Conservation (phyloP, 2,797 vertebrate genomes). For the Lycodopsis pacificus region DNA sequence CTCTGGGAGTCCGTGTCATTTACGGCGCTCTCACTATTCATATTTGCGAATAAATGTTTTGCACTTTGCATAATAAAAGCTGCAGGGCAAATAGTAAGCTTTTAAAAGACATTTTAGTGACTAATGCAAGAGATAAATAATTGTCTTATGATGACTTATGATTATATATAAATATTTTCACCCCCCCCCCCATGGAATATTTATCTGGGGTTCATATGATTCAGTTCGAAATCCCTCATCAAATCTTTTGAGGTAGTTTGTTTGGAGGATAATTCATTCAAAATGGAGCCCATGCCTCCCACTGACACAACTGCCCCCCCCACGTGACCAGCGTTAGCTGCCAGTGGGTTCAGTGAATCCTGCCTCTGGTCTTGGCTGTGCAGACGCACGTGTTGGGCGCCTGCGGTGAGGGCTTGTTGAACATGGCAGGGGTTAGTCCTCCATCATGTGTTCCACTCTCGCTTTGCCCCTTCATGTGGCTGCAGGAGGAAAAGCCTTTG, state of each 20-base stretch:
- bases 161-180: no score
- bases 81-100: no score
- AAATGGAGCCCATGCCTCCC: not conserved
- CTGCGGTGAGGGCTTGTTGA: constrained; percentile 66
- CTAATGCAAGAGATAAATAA: no score
- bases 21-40: no score
- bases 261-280: not conserved
- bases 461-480: constrained; percentile 63
- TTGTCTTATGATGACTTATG: no score
- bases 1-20: no score
- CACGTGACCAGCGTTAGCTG: constrained; percentile 55
- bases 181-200: no score
- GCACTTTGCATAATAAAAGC: no score
- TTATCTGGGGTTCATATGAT: not conserved
- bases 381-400: constrained; percentile 54
- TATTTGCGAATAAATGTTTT: no score
- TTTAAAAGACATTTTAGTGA: no score
- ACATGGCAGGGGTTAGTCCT: constrained; percentile 67
- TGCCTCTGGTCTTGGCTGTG: constrained; percentile 38
- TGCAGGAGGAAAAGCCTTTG: constrained; percentile 65
- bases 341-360: constrained; percentile 52
- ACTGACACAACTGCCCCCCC: constrained; percentile 4
- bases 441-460: constrained; percentile 72
- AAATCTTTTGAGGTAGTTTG: not conserved
- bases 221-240: not conserved